Conservation (phyloP, 2,113 vertebrate species). For the Sus scrofa region DNA sequence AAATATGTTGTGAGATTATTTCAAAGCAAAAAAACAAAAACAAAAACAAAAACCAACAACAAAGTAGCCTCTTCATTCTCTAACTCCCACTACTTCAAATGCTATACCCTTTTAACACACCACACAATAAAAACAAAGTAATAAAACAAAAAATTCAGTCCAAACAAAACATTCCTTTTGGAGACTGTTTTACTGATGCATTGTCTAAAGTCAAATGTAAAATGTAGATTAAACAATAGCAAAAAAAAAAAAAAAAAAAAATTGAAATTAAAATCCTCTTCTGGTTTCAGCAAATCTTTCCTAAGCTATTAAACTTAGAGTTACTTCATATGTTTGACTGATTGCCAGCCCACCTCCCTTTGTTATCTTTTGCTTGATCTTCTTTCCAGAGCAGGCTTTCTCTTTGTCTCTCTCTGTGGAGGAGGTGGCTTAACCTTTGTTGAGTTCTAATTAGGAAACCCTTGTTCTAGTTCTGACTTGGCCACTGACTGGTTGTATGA, state of each 20-base stretch:
- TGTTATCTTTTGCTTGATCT: neutral
- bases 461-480: neutral
- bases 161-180: neutral
- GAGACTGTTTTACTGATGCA: neutral
- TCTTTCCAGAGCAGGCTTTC: neutral
- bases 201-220: conserved; percentile 21
- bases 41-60: too few species aligned
- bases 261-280: neutral
- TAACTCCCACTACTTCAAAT: neutral
- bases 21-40: neutral
- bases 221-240: neutral
- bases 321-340: neutral
- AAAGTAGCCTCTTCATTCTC: neutral
- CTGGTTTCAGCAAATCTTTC: conserved; percentile 27
- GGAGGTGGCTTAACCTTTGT: neutral
- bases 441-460: neutral
- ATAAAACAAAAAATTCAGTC: neutral
- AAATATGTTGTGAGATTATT: neutral
- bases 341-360: neutral
- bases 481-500: neutral
- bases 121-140: neutral
- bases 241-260: neutral
- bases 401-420: neutral
- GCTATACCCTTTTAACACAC: neutral
- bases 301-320: neutral